Evolutionary conservation across 2,888 invertebrate species (phyloP), one percentile per base, ranked within the genome.

Genomic region (Aphrophora alni): DNA sequence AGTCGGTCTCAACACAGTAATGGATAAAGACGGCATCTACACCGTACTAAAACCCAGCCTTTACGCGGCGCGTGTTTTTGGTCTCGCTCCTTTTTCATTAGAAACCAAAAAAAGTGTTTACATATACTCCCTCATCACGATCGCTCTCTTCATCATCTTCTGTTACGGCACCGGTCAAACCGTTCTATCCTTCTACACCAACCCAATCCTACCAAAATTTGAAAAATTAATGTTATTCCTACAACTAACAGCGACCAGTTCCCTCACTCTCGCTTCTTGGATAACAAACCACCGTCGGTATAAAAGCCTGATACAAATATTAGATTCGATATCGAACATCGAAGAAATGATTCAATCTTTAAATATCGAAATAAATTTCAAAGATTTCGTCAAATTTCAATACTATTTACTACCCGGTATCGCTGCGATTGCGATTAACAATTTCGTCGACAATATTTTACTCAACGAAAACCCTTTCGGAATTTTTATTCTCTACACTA

Each of bases 401-500:
- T 28, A 27, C 21, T 27, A 27, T 7, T 75, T 81, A 10, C 78
- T 81, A 17, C 12, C 72, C 24, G 10, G n/a, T 38, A 78, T 81
- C 0, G 59, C 75, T 8, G 44, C 69, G 25, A 75, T 77, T 14
- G 74, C 76, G 5, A 27, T 78, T 25, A 71, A 77, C 27, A 81
- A 81, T 38, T 74, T 81, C 12, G 75, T 77, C 17, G 77, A 81
- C 38, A 81, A 81, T 38, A 71, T 78, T 5, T 75, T 77, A 12
- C 77, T 81, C 21, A 78, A 78, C 7, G 81, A 81, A 70, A 81
- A 81, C 21, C 21, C 78, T 0, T 69, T 71, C 21, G 75, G 75
- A 4, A 69, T 81, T 25, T 81, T 81, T 27, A 78, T 81, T 24
- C 51, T 81, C n/a, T 79, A 79, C 68, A 79, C 78, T 4, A 79